Percentiles rank a stretch among this genome's conserved stretches.
These are phyloP conservation scores for Dugesia japonica DNA, from an alignment of 2,888 invertebrate species.

Conservation along the genomic window DNA sequence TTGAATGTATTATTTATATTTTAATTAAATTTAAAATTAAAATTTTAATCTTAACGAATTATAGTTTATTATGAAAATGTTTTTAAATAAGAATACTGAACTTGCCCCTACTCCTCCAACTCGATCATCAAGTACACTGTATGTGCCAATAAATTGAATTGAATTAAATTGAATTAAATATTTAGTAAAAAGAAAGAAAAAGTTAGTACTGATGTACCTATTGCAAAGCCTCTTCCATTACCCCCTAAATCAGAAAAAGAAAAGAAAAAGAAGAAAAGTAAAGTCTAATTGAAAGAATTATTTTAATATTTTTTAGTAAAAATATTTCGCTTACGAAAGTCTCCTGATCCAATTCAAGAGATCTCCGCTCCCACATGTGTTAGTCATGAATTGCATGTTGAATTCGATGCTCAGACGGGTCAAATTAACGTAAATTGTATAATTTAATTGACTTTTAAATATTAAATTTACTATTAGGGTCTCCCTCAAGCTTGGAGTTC, in stretches of 20 bases:
- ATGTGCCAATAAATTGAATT: not conserved
- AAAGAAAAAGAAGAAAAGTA: constrained; percentile 20
- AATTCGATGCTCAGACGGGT: constrained; percentile 30
- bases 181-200: constrained; percentile 11
- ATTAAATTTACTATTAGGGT: not conserved
- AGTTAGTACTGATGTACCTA: not conserved
- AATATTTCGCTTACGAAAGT: not conserved
- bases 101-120: constrained; percentile 6
- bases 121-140: constrained; percentile 20
- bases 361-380: constrained; percentile 30
- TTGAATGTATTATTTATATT: no score
- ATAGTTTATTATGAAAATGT: not conserved
- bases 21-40: no score
- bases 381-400: constrained; percentile 31
- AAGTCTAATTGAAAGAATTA: not conserved
- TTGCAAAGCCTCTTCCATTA: not conserved
- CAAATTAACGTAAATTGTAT: constrained; percentile 26
- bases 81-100: not conserved
- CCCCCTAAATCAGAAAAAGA: constrained; percentile 16
- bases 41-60: no score
- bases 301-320: not conserved
- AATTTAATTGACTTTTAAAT: no score
- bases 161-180: not conserved
- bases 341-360: not conserved
- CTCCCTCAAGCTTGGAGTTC: constrained; percentile 33